Percentiles rank a stretch among this genome's conserved stretches.
phyloP scores from a whole-genome alignment of 1,140 invertebrate genomes.

The Geopemphigus sp. region DNA sequence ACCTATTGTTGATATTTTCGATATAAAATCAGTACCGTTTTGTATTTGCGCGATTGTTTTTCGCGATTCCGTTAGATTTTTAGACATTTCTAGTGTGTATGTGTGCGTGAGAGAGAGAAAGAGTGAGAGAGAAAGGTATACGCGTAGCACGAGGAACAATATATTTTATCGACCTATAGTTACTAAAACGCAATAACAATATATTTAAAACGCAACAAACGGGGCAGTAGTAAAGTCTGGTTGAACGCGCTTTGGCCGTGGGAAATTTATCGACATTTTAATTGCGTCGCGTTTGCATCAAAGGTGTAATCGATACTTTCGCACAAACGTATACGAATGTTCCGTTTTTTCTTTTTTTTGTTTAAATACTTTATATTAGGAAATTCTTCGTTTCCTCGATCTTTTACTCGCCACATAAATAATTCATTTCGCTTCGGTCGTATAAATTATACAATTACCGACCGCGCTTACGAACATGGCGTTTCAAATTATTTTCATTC shows the following conservation, averaged over 20 bases:
- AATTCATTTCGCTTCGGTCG: neutral
- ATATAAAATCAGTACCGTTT: too few species aligned
- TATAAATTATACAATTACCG: neutral
- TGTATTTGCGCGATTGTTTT: too few species aligned
- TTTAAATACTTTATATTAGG: neutral
- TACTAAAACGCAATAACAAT: conserved; percentile 6
- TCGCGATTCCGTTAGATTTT: too few species aligned
- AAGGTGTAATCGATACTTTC: conserved; percentile 9
- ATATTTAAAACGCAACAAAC: conserved; percentile 14
- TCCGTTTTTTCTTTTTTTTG: neutral
- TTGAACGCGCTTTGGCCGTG: neutral
- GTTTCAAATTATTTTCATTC: neutral
- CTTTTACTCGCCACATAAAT: neutral
- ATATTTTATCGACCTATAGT: neutral
- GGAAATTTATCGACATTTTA: conserved; percentile 12
- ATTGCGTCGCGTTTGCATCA: neutral
- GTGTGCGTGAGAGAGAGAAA: too few species aligned
- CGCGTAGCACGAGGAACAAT: neutral
- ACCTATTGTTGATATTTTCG: too few species aligned
- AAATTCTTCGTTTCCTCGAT: neutral
- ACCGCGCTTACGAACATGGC: neutral
- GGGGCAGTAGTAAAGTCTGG: neutral
- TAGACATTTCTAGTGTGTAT: too few species aligned
- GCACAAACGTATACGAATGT: neutral
- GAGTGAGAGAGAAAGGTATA: too few species aligned